Evolutionary conservation across 2,888 invertebrate species (phyloP), one percentile per base, ranked within the genome.

Genomic region (Aspidiotus destructor): DNA sequence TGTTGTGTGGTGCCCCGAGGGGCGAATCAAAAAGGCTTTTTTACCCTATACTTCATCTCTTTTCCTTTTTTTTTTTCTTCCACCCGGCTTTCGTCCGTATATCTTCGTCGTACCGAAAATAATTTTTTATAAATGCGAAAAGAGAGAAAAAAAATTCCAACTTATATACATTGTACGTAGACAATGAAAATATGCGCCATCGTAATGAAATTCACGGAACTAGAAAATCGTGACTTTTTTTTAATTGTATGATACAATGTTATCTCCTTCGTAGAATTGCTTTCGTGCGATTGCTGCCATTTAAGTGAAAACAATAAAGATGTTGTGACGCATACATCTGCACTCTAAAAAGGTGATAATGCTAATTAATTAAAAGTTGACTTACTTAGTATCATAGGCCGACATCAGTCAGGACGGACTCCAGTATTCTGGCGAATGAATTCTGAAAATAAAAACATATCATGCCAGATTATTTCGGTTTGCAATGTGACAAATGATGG

Each of bases 1-100:
- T 65, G 65, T 65, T 65, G 58, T 65, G 65, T 65, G 65, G 65
- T 65, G 57, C 65, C 65, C 65, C 65, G 65, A 65, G 65, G 65
- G 65, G 65, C 65, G 65, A 65, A 65, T 65, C 58, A 58, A 65
- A 65, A 65, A 65, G 58, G 55, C 65, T 65, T 65, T 64, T 64
- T 17, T 58, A 42, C 65, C 58, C 65, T 65, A 28, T 28, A 15
- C 65, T n/a, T 65, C 65, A 44, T 65, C 48, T 48, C 15, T 58
- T 8, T 65, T 65, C 58, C 28, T 48, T 42, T 28, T 52, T 28
- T 52, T 62, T 17, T 28, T 53, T 52, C 40, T 61, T 61, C n/a
- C 8, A 17, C 40, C n/a, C 13, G 15, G 17, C 15, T 52, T 44
- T 17, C 17, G 17, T 64, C 57, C 44, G 40, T 53, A 42, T 64